Conservation (phyloP, 2,888 invertebrate species). For the Bimastos eiseni region DNA sequence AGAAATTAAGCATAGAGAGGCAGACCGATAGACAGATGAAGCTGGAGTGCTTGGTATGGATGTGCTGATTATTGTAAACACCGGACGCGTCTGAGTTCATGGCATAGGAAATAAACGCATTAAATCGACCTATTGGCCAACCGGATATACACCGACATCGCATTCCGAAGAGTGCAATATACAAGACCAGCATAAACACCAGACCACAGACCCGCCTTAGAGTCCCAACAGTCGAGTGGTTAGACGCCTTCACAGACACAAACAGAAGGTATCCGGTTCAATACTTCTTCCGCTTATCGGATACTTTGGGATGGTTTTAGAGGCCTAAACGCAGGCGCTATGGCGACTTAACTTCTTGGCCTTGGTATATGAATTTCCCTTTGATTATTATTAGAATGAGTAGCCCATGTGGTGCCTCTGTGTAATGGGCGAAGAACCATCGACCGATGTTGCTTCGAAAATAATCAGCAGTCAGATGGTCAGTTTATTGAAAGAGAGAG, state of each 20-base stretch:
- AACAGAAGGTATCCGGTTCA: background rate
- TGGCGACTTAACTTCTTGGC: background rate
- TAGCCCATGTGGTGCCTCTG: too few relatives aligned
- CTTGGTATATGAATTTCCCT: background rate
- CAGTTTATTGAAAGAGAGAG: too few relatives aligned
- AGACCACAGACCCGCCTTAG: too few relatives aligned
- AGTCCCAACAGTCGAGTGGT: background rate
- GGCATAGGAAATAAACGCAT: background rate
- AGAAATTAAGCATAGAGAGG: background rate
- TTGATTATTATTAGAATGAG: background rate
- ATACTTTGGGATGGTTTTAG: background rate
- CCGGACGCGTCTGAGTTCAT: background rate
- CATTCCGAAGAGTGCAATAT: background rate
- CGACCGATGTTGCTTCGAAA: too few relatives aligned
- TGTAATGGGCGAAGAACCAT: too few relatives aligned
- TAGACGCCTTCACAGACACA: background rate
- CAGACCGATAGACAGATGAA: background rate
- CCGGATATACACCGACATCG: background rate
- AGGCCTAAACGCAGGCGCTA: background rate
- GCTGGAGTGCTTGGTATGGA: background rate
- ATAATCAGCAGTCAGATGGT: too few relatives aligned
- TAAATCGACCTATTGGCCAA: background rate
- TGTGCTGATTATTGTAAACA: constrained; percentile 6
- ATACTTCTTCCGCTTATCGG: background rate
- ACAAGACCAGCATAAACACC: background rate